These are phyloP conservation scores for Pipistrellus nathusii DNA, from an alignment of 2,797 vertebrate species.

Conservation along the genomic window DNA sequence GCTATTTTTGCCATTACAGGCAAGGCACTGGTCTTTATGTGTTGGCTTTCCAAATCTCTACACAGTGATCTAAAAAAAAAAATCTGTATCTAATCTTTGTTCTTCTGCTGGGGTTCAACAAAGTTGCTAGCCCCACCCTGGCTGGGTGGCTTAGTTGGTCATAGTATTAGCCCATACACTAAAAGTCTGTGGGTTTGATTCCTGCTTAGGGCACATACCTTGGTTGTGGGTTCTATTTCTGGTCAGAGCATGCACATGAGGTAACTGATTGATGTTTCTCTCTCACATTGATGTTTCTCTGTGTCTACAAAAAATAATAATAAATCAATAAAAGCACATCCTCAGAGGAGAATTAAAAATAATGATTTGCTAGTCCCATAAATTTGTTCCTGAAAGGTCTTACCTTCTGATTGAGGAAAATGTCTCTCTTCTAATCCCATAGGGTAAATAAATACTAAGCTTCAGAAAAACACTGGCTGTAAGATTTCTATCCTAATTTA, in stretches of 20 bases:
- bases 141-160: neutral
- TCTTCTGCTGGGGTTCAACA: neutral
- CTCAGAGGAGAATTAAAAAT: neutral
- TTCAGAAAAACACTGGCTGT: slow-evolving; percentile 67
- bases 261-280: neutral
- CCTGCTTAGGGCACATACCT: neutral
- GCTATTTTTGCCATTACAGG: slow-evolving; percentile 76
- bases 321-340: neutral
- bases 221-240: neutral
- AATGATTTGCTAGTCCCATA: neutral
- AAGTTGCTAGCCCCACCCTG: neutral
- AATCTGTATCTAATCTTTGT: slow-evolving; percentile 53
- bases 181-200: neutral
- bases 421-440: slow-evolving; percentile 36
- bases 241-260: neutral
- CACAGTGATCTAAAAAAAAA: neutral
- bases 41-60: slow-evolving; percentile 60
- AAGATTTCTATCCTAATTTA: slow-evolving; percentile 84
- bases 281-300: neutral
- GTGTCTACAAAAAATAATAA: neutral
- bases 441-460: neutral
- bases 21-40: slow-evolving; percentile 58
- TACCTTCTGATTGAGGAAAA: slow-evolving; percentile 14
- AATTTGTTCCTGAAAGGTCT: slow-evolving; percentile 61
- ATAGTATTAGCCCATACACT: neutral